phyloP scores from a whole-genome alignment of 2,113 vertebrate genomes.

The Eurystomus gularis region DNA sequence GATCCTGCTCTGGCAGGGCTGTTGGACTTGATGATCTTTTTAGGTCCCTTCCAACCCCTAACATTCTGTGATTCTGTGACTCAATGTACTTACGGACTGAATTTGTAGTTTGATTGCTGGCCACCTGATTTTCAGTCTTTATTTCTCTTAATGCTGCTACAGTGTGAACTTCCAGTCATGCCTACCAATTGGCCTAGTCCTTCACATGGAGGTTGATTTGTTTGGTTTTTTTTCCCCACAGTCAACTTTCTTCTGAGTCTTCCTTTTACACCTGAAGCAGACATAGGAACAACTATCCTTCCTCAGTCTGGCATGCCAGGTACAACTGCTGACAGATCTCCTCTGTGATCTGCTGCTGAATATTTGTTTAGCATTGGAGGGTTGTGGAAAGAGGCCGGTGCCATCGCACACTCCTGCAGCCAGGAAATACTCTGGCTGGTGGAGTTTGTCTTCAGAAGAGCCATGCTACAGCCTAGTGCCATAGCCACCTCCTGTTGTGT shows the following conservation, averaged over 20 bases:
- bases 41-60: too few relatives aligned
- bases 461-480: not conserved
- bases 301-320: fast-evolving
- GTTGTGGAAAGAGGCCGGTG: not conserved
- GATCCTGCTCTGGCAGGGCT: too few relatives aligned
- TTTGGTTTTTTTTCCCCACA: not conserved
- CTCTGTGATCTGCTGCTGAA: not conserved
- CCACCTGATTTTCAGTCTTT: not conserved
- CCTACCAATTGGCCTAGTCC: not conserved
- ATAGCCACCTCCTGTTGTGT: not conserved
- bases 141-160: not conserved
- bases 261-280: not conserved
- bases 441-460: not conserved
- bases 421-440: not conserved
- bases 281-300: not conserved
- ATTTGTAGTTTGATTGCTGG: not conserved
- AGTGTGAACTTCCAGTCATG: not conserved
- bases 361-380: not conserved
- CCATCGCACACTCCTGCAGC: not conserved
- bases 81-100: not conserved
- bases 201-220: not conserved
- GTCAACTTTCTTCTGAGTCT: not conserved
- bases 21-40: too few relatives aligned
- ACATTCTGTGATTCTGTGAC: too few relatives aligned
- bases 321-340: not conserved